Conservation (phyloP, 2,113 vertebrate species). For the Halichoeres trimaculatus region DNA sequence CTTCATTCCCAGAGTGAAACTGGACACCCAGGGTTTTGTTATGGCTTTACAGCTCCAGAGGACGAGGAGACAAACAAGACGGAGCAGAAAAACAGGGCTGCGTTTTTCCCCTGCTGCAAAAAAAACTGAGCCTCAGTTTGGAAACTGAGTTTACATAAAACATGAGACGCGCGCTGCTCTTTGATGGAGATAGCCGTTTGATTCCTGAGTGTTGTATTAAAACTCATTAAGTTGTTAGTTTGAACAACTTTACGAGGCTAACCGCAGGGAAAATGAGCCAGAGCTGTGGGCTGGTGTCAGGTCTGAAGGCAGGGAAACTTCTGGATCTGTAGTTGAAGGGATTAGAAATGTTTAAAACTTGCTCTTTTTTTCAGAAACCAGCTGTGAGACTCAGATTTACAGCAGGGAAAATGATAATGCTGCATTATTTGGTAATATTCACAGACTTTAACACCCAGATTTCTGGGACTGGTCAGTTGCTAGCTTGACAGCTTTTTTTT, state of each 20-base stretch:
- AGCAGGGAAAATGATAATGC: neutral
- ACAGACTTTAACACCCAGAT: too few relatives aligned
- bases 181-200: conserved; percentile 9
- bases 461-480: too few relatives aligned
- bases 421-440: too few relatives aligned
- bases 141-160: conserved; percentile 31
- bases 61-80: conserved; percentile 70
- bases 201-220: conserved; percentile 12
- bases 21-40: conserved; percentile 71
- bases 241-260: neutral
- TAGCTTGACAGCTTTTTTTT: too few relatives aligned
- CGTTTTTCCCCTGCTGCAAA: conserved; percentile 27
- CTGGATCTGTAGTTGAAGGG: neutral
- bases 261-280: conserved; percentile 38
- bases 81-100: conserved; percentile 21
- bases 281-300: conserved; percentile 29
- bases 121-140: conserved; percentile 40
- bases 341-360: neutral
- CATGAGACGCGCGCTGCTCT: neutral
- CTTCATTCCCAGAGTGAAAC: conserved; percentile 77
- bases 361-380: neutral
- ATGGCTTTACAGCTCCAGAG: conserved; percentile 73
- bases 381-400: neutral
- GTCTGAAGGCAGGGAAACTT: conserved; percentile 30
- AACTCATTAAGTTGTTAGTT: conserved; percentile 43